Conservation (phyloP, 2,113 vertebrate genomes). For the Rhipidura dahli region DNA sequence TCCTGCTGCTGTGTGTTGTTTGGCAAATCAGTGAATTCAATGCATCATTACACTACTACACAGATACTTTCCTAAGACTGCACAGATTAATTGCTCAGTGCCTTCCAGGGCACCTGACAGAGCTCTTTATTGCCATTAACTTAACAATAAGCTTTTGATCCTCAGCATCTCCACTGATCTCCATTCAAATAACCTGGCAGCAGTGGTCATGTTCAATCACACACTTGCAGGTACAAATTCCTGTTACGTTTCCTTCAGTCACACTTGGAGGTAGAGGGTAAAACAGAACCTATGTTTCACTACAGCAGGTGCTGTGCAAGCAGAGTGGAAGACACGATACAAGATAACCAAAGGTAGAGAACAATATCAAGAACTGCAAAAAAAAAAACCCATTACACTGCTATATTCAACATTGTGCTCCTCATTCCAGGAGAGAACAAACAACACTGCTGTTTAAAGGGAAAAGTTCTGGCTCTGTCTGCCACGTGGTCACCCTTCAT, state of each 20-base stretch:
- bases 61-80: background rate
- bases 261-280: background rate
- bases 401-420: background rate
- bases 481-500: fast-evolving
- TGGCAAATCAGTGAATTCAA: background rate
- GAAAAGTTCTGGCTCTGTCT: background rate
- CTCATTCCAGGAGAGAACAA: background rate
- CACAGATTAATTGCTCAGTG: background rate
- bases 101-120: background rate
- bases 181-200: background rate
- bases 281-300: background rate
- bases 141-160: background rate
- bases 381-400: background rate
- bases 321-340: background rate
- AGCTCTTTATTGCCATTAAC: background rate
- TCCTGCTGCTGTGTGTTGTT: background rate
- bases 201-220: background rate
- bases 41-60: background rate
- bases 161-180: background rate
- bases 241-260: background rate
- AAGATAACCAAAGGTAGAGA: background rate
- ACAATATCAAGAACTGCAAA: background rate
- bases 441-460: background rate
- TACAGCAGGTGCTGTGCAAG: background rate
- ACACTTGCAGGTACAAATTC: background rate